Base-by-base conservation (phyloP, 2,113 vertebrate species). In the Zosterops lateralis region DNA sequence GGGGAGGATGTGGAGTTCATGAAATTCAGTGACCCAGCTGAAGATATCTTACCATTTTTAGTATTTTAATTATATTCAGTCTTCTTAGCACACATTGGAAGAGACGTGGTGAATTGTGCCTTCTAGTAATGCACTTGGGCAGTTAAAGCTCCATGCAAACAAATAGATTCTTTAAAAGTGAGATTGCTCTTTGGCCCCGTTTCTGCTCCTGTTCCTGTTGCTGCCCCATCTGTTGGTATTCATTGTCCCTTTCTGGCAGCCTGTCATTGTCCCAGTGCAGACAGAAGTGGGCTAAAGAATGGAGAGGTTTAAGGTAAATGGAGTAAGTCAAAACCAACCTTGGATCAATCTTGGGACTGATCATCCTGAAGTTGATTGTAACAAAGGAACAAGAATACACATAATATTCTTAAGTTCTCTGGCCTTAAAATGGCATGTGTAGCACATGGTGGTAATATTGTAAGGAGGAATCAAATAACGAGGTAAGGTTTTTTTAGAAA, bases 11-110 rank as follows among this genome's bases (percentile, higher is more conserved):
- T 47, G 17, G 20, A 64, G 7, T 32, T 86, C 2, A 10, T 61
- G 25, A 80, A 91, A 79, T 65, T 60, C 31, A 40, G 14, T 45
- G 31, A 79, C 45, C 17, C 47, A 80, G 34, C 38, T 82, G 44
- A 91, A 90, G 56, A 47, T 67, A 44, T 67, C 22, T 60, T 91
- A 56, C 15, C 21, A n/a, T 65, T 88, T 91, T 71, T 76, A 79
- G n/a, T 54, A 21, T 72, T 91, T 60, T 68, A 56, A 60, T 68
- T 76, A 51, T 15, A 17, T 54, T 80, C 12, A 66, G 50, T 76
- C 25, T 3, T 84, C 42, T 86, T 89, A 81, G 38, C n/a, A 36
- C 29, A 58, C 7, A 26, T 78, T 16, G 67, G 53, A 77, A 87
- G 34, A 84, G 45, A 84, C 44, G 5, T 6, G 14, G 22, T 50